Conservation (phyloP, 2,888 invertebrate genomes). For the Rhingia campestris region DNA sequence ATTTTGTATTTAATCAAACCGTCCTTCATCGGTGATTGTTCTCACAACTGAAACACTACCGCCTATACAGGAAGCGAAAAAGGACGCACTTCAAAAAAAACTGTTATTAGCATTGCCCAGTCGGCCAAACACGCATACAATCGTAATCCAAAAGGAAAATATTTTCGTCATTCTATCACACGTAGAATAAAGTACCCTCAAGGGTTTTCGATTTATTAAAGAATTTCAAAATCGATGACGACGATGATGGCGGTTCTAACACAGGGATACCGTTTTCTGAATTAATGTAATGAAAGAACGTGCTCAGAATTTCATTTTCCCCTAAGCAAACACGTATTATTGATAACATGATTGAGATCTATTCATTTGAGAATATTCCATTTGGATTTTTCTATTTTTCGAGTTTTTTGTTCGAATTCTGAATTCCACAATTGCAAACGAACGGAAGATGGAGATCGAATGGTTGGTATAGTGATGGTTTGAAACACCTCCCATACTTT, state of each 20-base stretch:
- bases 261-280: conserved; percentile 46
- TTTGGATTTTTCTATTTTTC: conserved; percentile 22
- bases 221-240: conserved; percentile 55
- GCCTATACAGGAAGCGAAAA: background rate
- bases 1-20: too few species aligned
- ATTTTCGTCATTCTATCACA: conserved; percentile 36
- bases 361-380: conserved; percentile 68
- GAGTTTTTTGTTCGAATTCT: conserved; percentile 26
- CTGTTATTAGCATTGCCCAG: background rate
- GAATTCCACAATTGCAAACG: conserved; percentile 7
- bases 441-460: conserved; percentile 1
- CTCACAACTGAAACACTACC: background rate
- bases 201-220: conserved; percentile 57
- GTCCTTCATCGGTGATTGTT: background rate
- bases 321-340: conserved; percentile 66
- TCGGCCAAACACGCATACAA: background rate
- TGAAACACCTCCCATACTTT: conserved; percentile 6
- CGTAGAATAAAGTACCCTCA: conserved; percentile 31
- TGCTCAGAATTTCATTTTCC: conserved; percentile 61
- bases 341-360: conserved; percentile 71
- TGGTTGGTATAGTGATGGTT: background rate
- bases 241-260: conserved; percentile 3
- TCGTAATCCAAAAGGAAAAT: conserved; percentile 7
- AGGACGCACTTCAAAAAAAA: background rate
- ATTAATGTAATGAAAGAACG: conserved; percentile 70